A percentile compares a stretch with the other conserved stretches of the same genome.
Conservation (phyloP, 1,140 invertebrate genomes). For the Stenopsyche tienmushanensis region DNA sequence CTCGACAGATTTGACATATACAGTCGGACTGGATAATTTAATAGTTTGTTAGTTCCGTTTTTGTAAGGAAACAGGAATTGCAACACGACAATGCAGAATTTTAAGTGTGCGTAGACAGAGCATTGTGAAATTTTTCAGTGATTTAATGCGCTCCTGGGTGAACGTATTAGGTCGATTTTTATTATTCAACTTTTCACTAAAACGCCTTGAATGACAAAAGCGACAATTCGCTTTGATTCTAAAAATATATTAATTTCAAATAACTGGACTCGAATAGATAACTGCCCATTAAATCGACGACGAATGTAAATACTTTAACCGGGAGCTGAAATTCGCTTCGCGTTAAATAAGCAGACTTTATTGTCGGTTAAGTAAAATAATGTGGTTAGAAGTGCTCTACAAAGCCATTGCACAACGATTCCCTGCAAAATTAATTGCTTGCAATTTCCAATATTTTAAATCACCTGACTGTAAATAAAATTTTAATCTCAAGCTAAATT, state of each 20-base stretch:
- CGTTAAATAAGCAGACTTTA: conserved; percentile 28
- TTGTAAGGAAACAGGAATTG: background rate
- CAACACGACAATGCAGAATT: too few relatives aligned
- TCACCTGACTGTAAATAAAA: too few relatives aligned
- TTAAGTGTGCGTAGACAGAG: too few relatives aligned
- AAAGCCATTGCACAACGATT: background rate
- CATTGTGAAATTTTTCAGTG: too few relatives aligned
- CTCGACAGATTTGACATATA: too few relatives aligned
- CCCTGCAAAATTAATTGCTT: too few relatives aligned
- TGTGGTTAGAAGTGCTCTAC: conserved; percentile 3
- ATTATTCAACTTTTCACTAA: background rate
- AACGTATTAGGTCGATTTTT: background rate
- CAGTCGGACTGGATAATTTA: background rate
- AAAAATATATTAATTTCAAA: too few relatives aligned
- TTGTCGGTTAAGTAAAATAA: conserved; percentile 32
- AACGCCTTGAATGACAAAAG: background rate
- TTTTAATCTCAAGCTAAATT: too few relatives aligned
- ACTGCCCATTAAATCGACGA: conserved; percentile 8
- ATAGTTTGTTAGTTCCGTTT: background rate
- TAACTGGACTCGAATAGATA: too few relatives aligned
- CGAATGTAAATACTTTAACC: conserved; percentile 25
- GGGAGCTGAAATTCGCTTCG: conserved; percentile 18
- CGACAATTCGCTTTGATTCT: background rate
- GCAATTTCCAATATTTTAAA: too few relatives aligned
- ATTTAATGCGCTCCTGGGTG: background rate